phyloP scores from a whole-genome alignment of 2,797 vertebrate genomes.

The Pitangus sulphuratus region DNA sequence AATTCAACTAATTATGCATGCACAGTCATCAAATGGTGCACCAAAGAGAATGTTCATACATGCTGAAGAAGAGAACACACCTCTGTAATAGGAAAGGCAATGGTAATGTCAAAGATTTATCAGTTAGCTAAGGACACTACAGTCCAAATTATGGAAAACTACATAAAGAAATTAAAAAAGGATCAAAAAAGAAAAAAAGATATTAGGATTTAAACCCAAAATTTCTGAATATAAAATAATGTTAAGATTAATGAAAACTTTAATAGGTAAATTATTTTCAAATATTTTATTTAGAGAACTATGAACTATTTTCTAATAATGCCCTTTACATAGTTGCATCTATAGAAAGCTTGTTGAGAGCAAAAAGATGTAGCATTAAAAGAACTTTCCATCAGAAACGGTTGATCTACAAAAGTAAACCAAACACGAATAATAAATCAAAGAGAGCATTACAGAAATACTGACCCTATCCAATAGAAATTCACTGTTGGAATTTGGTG shows the following conservation, averaged over 20 bases:
- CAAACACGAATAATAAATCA: not conserved
- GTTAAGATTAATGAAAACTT: conserved; percentile 24
- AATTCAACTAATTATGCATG: conserved; percentile 49
- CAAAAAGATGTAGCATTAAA: not conserved
- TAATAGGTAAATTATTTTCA: conserved; percentile 53
- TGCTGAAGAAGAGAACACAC: conserved; percentile 14
- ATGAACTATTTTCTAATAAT: conserved; percentile 56
- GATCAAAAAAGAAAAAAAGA: not conserved
- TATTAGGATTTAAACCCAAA: not conserved
- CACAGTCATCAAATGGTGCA: conserved; percentile 40
- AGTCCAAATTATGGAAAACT: not conserved
- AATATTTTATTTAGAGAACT: conserved; percentile 61
- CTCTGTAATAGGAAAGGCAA: conserved; percentile 9
- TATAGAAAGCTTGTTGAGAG: conserved; percentile 52
- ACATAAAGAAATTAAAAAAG: not conserved
- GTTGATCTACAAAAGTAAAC: conserved; percentile 13
- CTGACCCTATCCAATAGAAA: conserved; percentile 27
- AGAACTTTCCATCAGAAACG: conserved; percentile 8
- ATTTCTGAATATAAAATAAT: not conserved
- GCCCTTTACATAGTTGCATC: conserved; percentile 58
- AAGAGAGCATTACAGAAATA: conserved; percentile 14
- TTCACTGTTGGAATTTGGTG: not conserved
- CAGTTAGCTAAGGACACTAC: not conserved
- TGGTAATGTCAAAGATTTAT: not conserved
- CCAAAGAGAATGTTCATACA: not conserved